Percentiles rank a stretch among this genome's conserved stretches.
These are phyloP conservation scores for Spodoptera exigua DNA, from an alignment of 2,888 invertebrate genomes.

Conservation along the genomic window DNA sequence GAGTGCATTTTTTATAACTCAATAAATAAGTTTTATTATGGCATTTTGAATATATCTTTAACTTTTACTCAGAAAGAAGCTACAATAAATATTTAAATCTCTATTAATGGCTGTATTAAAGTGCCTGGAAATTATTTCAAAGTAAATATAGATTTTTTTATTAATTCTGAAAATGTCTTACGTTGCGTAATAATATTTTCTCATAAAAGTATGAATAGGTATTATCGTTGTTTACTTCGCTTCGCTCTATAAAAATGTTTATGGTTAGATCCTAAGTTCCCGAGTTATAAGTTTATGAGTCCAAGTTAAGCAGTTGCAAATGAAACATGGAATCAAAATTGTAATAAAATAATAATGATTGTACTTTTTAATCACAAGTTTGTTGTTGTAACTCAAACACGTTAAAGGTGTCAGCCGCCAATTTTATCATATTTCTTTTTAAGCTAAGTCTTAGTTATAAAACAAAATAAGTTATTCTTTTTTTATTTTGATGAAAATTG, in stretches of 20 bases:
- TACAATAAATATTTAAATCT: conserved; percentile 2
- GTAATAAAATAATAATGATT: conserved; percentile 1
- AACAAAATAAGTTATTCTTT: too few species aligned
- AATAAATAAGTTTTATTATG: conserved; percentile 19
- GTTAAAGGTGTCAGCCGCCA: too few species aligned
- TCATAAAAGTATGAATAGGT: conserved; percentile 5
- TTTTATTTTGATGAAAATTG: too few species aligned
- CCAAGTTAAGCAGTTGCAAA: conserved; percentile 4
- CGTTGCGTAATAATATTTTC: not conserved
- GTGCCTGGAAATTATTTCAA: conserved; percentile 4
- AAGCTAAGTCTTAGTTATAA: too few species aligned
- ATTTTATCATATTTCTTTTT: too few species aligned
- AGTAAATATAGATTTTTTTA: not conserved
- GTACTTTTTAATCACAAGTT: not conserved
- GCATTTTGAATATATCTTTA: conserved; percentile 16
- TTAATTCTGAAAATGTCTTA: conserved; percentile 7
- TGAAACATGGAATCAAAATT: conserved; percentile 1
- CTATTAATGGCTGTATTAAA: not conserved
- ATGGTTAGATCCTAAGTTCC: conserved; percentile 3
- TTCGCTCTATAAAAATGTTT: conserved; percentile 10
- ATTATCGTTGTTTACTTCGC: conserved; percentile 24
- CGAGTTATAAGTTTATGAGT: too few species aligned
- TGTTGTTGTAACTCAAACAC: not conserved
- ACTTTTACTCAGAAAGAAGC: conserved; percentile 6
- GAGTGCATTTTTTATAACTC: conserved; percentile 6